phyloP scores from a whole-genome alignment of 2,888 invertebrate genomes.

The Trachelus tabidus region DNA sequence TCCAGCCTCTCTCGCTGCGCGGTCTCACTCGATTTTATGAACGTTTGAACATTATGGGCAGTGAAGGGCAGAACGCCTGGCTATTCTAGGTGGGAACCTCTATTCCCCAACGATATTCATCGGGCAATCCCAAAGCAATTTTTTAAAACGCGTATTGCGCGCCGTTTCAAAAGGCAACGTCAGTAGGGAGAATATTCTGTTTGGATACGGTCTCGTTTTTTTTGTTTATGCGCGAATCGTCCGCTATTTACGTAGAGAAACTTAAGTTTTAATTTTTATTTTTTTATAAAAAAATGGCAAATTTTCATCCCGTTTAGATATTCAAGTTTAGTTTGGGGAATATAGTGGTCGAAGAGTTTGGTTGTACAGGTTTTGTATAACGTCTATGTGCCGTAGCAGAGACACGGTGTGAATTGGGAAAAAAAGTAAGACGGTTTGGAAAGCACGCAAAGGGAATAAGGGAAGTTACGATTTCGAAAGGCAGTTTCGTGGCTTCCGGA shows the following conservation, averaged over 20 bases:
- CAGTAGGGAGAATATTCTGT: neutral
- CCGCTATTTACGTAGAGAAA: neutral
- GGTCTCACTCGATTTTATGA: constrained; percentile 1
- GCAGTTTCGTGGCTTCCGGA: constrained; percentile 10
- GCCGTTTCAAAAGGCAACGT: neutral
- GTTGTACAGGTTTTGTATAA: neutral
- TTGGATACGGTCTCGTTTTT: neutral
- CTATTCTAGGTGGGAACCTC: neutral
- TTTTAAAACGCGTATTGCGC: neutral
- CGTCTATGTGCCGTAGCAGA: neutral
- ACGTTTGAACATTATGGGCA: constrained; percentile 3
- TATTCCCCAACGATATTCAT: neutral
- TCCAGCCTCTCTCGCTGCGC: neutral
- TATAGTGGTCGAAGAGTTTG: neutral
- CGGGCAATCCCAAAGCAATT: neutral
- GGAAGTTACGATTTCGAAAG: constrained; percentile 15
- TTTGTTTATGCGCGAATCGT: neutral
- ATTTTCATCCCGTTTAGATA: neutral
- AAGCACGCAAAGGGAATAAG: neutral
- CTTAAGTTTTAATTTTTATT: neutral
- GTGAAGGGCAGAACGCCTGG: neutral
- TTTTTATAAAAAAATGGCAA: neutral
- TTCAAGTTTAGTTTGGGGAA: neutral
- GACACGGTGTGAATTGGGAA: neutral
- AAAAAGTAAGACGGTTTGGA: neutral